Evolutionary conservation across 2,888 invertebrate species (phyloP).

Genomic region (Brenthis daphne): DNA sequence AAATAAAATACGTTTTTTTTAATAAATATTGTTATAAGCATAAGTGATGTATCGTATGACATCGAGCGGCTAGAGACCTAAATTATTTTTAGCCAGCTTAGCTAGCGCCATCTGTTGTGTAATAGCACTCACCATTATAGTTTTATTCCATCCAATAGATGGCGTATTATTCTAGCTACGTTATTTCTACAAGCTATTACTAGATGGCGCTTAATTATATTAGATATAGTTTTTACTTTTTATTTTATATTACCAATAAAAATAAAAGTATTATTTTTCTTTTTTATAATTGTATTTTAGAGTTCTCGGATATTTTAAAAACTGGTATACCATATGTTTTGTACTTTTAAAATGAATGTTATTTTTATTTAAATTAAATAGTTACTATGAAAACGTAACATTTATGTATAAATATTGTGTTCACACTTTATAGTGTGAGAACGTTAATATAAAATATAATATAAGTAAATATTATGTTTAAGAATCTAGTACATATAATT

Average conservation of each 20-base stretch:
- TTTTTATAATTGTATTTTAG: too few species aligned
- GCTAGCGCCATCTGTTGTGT: conserved; percentile 49
- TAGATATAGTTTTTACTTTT: neutral
- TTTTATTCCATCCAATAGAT: neutral
- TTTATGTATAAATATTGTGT: too few species aligned
- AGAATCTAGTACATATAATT: too few species aligned
- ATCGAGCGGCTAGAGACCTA: conserved; percentile 19
- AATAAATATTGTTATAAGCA: neutral
- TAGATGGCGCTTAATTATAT: neutral
- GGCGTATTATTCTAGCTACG: neutral
- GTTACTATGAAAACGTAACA: too few species aligned
- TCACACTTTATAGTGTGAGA: too few species aligned
- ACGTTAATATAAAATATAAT: too few species aligned
- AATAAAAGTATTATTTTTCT: too few species aligned
- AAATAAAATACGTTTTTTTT: neutral
- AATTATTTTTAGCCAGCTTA: conserved; percentile 1
- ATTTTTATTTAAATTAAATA: too few species aligned
- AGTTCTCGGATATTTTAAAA: too few species aligned
- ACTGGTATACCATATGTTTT: too few species aligned
- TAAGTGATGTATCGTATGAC: neutral
- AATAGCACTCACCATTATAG: conserved; percentile 42
- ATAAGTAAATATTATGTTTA: too few species aligned
- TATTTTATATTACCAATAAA: neutral
- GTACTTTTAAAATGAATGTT: too few species aligned
- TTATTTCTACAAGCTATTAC: neutral